Evolutionary conservation across 2,888 invertebrate species (phyloP).

Genomic region (Drosophila emarginata): DNA sequence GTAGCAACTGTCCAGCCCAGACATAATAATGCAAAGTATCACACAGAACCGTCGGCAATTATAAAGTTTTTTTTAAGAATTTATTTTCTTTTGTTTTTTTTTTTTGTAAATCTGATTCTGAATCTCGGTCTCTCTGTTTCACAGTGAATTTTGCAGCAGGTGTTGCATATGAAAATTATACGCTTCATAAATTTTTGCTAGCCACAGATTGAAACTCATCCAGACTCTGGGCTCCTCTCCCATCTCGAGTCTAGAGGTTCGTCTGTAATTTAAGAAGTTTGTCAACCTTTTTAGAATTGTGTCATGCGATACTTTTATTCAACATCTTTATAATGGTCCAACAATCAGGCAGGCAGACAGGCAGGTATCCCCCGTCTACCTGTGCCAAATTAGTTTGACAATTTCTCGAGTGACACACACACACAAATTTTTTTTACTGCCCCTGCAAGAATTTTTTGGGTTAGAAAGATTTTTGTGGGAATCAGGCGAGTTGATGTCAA

Average conservation of each 20-base stretch:
- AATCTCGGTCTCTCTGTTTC: constrained; percentile 33
- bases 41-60: constrained; percentile 70
- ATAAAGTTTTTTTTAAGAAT: constrained; percentile 70
- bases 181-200: constrained; percentile 73
- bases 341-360: constrained; percentile 8
- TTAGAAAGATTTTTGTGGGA: constrained; percentile 70
- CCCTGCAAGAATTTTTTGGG: constrained; percentile 28
- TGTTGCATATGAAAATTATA: constrained; percentile 78
- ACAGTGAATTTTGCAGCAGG: constrained; percentile 61
- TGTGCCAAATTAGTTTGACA: constrained; percentile 74
- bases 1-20: constrained; percentile 9
- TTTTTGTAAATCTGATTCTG: constrained; percentile 36
- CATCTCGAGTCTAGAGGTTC: neutral
- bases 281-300: constrained; percentile 65
- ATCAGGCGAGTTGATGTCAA: constrained; percentile 79
- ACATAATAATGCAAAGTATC: constrained; percentile 67
- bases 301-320: constrained; percentile 71
- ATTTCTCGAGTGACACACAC: constrained; percentile 47
- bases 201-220: constrained; percentile 41
- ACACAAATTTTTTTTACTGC: neutral
- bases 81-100: constrained; percentile 30
- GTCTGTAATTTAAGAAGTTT: constrained; percentile 68
- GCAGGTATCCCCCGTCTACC: constrained; percentile 48
- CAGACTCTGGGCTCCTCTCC: constrained; percentile 24
- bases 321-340: constrained; percentile 65